Percentiles rank a stretch among this genome's conserved stretches.
Evolutionary conservation across 2,113 vertebrate genomes (phyloP).

Genomic region (Rhineura floridana): DNA sequence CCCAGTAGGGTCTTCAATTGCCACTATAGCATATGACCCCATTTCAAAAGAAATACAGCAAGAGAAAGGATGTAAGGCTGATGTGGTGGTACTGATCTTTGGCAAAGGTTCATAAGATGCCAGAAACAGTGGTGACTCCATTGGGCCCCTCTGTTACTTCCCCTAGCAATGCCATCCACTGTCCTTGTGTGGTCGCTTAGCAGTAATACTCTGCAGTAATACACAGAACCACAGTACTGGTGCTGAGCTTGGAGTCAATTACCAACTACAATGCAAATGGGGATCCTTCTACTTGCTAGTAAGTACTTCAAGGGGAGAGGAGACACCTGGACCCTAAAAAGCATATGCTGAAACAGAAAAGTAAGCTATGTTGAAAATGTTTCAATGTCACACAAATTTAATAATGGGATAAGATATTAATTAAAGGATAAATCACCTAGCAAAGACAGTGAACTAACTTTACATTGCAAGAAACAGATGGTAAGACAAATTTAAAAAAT

Average conservation of each 20-base stretch:
- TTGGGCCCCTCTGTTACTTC: neutral
- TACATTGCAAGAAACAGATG: neutral
- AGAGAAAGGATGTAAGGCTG: neutral
- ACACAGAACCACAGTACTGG: neutral
- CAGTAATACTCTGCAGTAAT: neutral
- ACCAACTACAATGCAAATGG: neutral
- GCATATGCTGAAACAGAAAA: slow-evolving; percentile 30
- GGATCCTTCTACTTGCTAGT: neutral
- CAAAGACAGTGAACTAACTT: neutral
- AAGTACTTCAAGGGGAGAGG: neutral
- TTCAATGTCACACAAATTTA: neutral
- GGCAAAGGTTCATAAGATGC: neutral
- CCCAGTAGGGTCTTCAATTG: neutral
- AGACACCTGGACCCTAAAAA: slow-evolving; percentile 51
- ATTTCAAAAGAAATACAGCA: neutral
- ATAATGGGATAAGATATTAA: neutral
- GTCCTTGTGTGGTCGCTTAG: neutral
- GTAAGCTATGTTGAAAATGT: slow-evolving; percentile 8
- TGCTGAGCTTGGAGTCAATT: neutral
- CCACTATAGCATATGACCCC: too few species aligned
- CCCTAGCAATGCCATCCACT: neutral
- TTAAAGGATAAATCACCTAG: neutral
- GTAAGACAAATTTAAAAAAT: neutral
- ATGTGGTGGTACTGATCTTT: neutral
- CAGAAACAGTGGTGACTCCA: neutral